These are phyloP conservation scores for Rotaria socialis DNA, from an alignment of 2,888 invertebrate species.

Conservation along the genomic window DNA sequence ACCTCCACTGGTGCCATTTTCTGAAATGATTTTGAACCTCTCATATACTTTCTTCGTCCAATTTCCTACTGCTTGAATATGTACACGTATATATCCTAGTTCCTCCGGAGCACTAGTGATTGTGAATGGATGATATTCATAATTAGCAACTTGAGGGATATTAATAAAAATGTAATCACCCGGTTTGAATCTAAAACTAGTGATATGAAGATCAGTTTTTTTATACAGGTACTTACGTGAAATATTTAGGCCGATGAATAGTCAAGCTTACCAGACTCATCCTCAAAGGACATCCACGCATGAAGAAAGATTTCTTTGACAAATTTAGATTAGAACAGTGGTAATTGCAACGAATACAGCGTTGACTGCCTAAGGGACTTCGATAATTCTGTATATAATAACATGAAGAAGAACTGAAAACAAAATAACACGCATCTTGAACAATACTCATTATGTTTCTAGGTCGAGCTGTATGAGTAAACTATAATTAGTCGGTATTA, in stretches of 20 bases:
- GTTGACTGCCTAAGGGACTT: too few relatives aligned
- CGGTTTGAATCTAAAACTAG: background rate
- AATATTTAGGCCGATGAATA: conserved; percentile 29
- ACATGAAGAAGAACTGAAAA: too few relatives aligned
- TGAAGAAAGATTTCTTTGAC: too few relatives aligned
- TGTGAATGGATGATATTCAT: conserved; percentile 95
- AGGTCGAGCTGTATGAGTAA: too few relatives aligned
- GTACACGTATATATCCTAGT: conserved; percentile 78
- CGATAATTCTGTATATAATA: too few relatives aligned
- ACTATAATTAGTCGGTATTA: too few relatives aligned
- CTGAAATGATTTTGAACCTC: background rate
- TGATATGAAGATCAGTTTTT: background rate
- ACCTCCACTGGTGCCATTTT: conserved; percentile 82
- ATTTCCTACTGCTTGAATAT: conserved; percentile 84
- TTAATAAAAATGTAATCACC: conserved; percentile 90
- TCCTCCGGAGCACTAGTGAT: conserved; percentile 91
- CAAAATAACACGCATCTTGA: too few relatives aligned
- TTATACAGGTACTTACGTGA: background rate
- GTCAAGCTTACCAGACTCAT: background rate
- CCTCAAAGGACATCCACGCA: too few relatives aligned
- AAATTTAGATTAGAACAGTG: too few relatives aligned
- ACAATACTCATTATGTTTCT: too few relatives aligned
- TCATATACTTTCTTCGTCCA: conserved; percentile 75
- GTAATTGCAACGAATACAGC: too few relatives aligned
- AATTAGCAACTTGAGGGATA: conserved; percentile 81